Conservation (phyloP, 2,888 invertebrate genomes). For the Epinotia bilunana region DNA sequence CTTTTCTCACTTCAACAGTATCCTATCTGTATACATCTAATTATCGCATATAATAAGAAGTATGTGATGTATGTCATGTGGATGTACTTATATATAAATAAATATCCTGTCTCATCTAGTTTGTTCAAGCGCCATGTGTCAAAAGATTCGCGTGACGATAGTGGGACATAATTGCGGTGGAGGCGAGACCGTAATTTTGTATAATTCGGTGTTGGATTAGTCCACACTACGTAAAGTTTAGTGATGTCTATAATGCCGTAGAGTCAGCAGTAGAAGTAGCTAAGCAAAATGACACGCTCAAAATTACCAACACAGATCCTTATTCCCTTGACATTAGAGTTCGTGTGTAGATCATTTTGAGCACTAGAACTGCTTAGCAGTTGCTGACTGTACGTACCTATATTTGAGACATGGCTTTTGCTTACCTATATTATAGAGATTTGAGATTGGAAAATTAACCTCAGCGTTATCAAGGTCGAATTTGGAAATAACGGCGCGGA, state of each 20-base stretch:
- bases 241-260: conserved; percentile 44
- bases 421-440: not conserved
- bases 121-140: not conserved
- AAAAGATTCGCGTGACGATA: conserved; percentile 58
- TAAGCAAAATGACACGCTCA: too few species aligned
- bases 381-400: conserved; percentile 39
- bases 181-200: conserved; percentile 57
- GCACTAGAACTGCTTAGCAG: too few species aligned
- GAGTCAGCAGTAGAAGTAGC: too few species aligned
- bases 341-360: too few species aligned
- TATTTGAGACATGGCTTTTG: not conserved
- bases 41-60: too few species aligned
- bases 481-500: not conserved
- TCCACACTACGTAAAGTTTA: conserved; percentile 41
- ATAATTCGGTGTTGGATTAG: conserved; percentile 58
- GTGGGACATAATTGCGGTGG: conserved; percentile 49
- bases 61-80: too few species aligned
- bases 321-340: too few species aligned
- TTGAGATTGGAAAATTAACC: too few species aligned
- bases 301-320: too few species aligned
- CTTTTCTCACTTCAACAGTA: too few species aligned
- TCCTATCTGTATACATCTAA: too few species aligned
- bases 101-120: conserved; percentile 23
- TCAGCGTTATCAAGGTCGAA: not conserved
- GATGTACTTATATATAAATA: not conserved